A percentile compares a stretch with the other conserved stretches of the same genome.
These are phyloP conservation scores for Drosophila acutilabella DNA, from an alignment of 2,888 invertebrate genomes.

Conservation along the genomic window DNA sequence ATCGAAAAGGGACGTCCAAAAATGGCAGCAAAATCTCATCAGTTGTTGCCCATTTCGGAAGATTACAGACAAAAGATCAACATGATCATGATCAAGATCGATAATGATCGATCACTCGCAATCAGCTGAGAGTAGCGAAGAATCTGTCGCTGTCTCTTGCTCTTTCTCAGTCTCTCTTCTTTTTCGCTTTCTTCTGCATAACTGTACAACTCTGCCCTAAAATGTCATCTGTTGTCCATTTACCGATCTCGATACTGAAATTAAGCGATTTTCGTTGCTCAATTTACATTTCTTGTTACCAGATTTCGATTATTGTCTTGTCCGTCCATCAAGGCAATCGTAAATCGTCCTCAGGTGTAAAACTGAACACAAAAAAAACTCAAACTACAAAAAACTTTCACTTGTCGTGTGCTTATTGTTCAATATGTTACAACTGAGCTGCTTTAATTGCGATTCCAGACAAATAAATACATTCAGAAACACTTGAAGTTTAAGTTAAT, in stretches of 20 bases:
- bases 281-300: conserved; percentile 70
- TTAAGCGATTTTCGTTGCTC: conserved; percentile 73
- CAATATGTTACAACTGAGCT: conserved; percentile 38
- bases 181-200: conserved; percentile 48
- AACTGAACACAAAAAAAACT: conserved; percentile 17
- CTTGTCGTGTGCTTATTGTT: conserved; percentile 47
- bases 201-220: conserved; percentile 52
- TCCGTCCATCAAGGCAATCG: conserved; percentile 47
- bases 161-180: conserved; percentile 9
- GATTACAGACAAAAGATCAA: conserved; percentile 58
- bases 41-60: conserved; percentile 75
- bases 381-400: conserved; percentile 55
- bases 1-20: conserved; percentile 69
- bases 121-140: conserved; percentile 21
- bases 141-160: conserved; percentile 1
- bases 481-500: not conserved
- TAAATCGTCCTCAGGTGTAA: conserved; percentile 61
- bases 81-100: conserved; percentile 34
- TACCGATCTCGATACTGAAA: conserved; percentile 47
- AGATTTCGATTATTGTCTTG: conserved; percentile 71
- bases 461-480: not conserved
- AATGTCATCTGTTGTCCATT: conserved; percentile 33
- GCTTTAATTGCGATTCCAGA: not conserved
- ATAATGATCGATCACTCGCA: conserved; percentile 45
- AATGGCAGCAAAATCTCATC: conserved; percentile 83